Base-by-base conservation (phyloP, 2,797 vertebrate genomes). In the Alfaro cultratus region DNA sequence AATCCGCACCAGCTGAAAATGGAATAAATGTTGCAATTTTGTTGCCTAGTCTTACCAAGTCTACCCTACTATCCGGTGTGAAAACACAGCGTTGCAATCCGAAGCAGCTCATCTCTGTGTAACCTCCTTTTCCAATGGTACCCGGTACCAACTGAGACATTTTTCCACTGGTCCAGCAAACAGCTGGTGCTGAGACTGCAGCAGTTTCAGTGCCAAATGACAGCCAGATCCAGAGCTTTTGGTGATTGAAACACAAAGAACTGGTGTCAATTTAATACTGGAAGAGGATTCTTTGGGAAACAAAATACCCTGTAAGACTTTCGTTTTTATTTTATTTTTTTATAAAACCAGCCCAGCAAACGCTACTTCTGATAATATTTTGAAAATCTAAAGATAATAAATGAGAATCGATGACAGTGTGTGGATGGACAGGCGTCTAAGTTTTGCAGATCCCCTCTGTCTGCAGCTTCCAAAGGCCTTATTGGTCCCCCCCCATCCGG, bases 401-500 rank as follows among this genome's bases (percentile, higher is more conserved):
- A 62, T 36, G 60, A 64, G 60, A 64, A 64, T 3, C 31, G 4
- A 64, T 18, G 15, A 18, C 60, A 36, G 29, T 51, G 49, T 23
- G 21, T 57, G 55, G n/a, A 57, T 13, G 10, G 29, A 34, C 29
- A 34, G 60, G 18, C 1, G 5, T 34, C 31, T 62, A 34, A 6
- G 18, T 64, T 29, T 80, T 45, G n/a, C n/a, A n/a, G n/a, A n/a
- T n/a, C 73, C 71, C 77, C 87, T 85, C 80, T 85, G 80, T 87
- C 86, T 72, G 77, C 83, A 89, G 80, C 83, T 85, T 89, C 87
- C 78, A 81, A 73, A 90, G 86, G 85, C 82, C 87, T 83, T 83
- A 88, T 91, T 60, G 85, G 78, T 87, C 49, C 49, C 74, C 85
- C 84, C 34, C 34, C 34, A 34, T 86, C 67, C 31, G 23, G 84